phyloP scores from a whole-genome alignment of 2,113 vertebrate genomes.

The Hylia prasina region DNA sequence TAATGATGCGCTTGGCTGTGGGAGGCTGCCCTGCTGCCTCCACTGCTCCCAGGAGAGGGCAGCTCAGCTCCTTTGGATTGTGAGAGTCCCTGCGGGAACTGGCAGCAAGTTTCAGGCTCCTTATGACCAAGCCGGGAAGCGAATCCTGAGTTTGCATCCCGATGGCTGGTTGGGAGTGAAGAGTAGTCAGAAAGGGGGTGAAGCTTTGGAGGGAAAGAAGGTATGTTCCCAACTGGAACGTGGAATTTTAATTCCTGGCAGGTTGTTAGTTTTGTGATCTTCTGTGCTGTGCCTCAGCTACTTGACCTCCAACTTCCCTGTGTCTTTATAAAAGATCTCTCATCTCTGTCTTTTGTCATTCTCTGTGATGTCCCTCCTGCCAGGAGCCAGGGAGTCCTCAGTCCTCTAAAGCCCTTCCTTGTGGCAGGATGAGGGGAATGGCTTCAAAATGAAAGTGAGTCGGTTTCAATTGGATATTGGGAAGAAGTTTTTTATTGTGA shows the following conservation, averaged over 20 bases:
- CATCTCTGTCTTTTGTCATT: accelerated
- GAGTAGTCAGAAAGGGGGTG: background rate
- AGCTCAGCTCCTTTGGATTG: background rate
- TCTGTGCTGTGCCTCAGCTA: background rate
- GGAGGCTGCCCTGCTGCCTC: slow-evolving; percentile 16
- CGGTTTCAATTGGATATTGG: background rate
- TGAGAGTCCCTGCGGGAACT: background rate
- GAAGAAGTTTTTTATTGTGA: background rate
- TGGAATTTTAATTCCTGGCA: background rate
- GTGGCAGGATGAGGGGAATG: background rate
- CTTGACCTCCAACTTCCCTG: background rate
- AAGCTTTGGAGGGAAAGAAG: background rate
- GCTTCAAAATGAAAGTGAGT: background rate
- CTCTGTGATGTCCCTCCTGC: background rate
- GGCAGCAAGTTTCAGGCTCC: background rate
- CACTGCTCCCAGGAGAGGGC: slow-evolving; percentile 42
- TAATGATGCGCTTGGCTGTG: background rate
- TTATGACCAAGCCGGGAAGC: background rate
- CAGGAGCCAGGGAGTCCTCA: background rate
- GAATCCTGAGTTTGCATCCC: background rate
- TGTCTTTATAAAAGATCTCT: background rate
- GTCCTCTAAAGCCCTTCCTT: accelerated
- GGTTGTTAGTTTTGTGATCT: background rate
- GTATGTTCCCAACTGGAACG: background rate
- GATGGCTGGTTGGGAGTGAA: background rate